These are phyloP conservation scores for Embiotoca jacksoni DNA, from an alignment of 2,113 vertebrate species.

Conservation along the genomic window DNA sequence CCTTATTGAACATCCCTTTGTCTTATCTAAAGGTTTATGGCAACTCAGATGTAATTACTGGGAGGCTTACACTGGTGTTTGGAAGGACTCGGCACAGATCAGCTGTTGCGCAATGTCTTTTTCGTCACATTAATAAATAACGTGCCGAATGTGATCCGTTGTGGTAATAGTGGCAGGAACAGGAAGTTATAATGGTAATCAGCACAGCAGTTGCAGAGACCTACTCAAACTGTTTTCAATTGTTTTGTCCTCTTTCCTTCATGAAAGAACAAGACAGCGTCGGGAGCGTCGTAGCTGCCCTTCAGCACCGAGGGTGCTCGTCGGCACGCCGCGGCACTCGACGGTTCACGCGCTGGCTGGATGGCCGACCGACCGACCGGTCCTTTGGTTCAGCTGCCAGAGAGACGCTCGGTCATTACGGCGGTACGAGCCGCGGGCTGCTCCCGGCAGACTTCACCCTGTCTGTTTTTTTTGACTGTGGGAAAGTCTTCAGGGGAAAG, in stretches of 20 bases:
- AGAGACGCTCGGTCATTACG: slow-evolving; percentile 35
- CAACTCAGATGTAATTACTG: no score
- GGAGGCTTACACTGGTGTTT: no score
- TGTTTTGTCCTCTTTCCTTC: slow-evolving; percentile 20
- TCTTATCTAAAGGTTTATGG: no score
- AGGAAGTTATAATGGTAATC: neutral
- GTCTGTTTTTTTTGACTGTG: slow-evolving; percentile 44
- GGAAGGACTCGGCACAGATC: neutral
- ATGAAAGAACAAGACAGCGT: neutral
- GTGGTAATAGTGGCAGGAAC: neutral
- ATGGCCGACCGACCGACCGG: slow-evolving; percentile 3
- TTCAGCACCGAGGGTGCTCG: slow-evolving; percentile 26
- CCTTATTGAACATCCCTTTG: no score
- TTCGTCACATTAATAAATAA: neutral
- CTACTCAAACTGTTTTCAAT: slow-evolving; percentile 2
- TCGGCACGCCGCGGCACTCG: slow-evolving; percentile 1
- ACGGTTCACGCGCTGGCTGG: slow-evolving; percentile 16
- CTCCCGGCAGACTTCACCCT: slow-evolving; percentile 36
- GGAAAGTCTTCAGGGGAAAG: slow-evolving; percentile 2
- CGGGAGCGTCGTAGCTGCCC: slow-evolving; percentile 7
- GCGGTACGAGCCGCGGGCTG: slow-evolving; percentile 25
- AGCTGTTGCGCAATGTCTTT: fast-evolving
- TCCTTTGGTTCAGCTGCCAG: slow-evolving; percentile 24
- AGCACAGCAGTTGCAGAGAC: neutral
- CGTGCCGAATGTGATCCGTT: neutral